Conservation (phyloP, 2,888 invertebrate genomes). For the Dorcus hopei region DNA sequence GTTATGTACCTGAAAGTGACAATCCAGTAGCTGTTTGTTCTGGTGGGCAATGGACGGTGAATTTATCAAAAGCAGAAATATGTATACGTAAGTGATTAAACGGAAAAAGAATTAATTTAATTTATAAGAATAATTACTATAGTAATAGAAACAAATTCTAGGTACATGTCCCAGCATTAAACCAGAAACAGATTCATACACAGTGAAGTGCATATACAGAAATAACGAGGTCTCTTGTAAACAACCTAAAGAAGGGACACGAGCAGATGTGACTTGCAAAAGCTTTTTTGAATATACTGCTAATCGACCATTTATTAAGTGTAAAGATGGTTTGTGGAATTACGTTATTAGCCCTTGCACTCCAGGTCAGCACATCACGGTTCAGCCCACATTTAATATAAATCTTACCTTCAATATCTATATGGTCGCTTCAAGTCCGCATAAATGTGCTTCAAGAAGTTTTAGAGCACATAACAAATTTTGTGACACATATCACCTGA, state of each 20-base stretch:
- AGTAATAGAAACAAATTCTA: not conserved
- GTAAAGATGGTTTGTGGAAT: not conserved
- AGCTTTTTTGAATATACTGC: not conserved
- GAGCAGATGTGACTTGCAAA: not conserved
- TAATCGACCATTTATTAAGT: not conserved
- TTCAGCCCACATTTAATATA: not conserved
- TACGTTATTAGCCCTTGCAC: not conserved
- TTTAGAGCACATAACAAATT: too few species aligned
- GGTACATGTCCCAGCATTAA: not conserved
- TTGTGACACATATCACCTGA: constrained; percentile 1
- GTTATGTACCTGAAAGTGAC: not conserved
- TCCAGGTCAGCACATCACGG: constrained; percentile 1
- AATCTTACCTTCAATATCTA: not conserved
- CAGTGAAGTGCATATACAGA: not conserved
- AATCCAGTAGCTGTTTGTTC: too few species aligned
- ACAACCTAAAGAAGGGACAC: constrained; percentile 1
- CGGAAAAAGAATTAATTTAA: too few species aligned
- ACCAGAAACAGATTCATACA: not conserved
- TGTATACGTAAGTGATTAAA: not conserved
- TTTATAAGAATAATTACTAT: not conserved
- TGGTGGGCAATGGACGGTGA: too few species aligned
- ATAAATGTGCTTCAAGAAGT: too few species aligned
- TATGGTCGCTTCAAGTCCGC: too few species aligned
- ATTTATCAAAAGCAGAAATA: too few species aligned
- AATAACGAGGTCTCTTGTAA: not conserved